Evolutionary conservation across 2,113 vertebrate species (phyloP).

Genomic region (Notechis scutatus): DNA sequence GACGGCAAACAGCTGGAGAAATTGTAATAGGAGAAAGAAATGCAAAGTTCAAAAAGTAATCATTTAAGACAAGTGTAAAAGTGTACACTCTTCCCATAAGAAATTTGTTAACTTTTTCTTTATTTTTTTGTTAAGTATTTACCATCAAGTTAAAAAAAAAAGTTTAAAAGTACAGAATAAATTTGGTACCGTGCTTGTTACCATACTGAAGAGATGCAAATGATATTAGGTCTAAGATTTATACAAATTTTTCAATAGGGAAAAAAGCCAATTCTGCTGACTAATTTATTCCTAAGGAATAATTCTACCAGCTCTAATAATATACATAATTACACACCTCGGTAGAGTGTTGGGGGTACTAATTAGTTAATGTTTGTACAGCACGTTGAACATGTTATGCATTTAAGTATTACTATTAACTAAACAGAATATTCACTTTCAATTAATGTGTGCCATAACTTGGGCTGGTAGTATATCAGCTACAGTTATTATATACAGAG

Average conservation of each 20-base stretch:
- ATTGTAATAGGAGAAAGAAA: not conserved
- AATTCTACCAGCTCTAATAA: constrained; percentile 53
- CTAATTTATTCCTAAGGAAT: constrained; percentile 47
- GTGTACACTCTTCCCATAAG: not conserved
- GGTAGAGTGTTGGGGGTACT: constrained; percentile 55
- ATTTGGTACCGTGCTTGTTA: not conserved
- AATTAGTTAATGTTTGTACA: constrained; percentile 69
- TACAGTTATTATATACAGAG: constrained; percentile 23
- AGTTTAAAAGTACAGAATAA: not conserved
- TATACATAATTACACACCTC: constrained; percentile 61
- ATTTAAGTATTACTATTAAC: constrained; percentile 59
- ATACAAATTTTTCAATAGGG: constrained; percentile 11
- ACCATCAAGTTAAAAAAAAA: not conserved
- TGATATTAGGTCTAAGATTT: constrained; percentile 1
- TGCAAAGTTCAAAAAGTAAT: not conserved
- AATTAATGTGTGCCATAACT: constrained; percentile 39
- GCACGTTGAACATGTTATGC: constrained; percentile 48
- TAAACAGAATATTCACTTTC: constrained; percentile 16
- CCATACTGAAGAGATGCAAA: not conserved
- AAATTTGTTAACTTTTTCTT: not conserved
- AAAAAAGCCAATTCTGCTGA: constrained; percentile 14
- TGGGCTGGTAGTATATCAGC: constrained; percentile 27
- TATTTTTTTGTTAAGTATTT: not conserved
- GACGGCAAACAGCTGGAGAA: not conserved
- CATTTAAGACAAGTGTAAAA: not conserved